These are phyloP conservation scores for Atta colombica DNA, from an alignment of 1,140 invertebrate species.

Conservation along the genomic window DNA sequence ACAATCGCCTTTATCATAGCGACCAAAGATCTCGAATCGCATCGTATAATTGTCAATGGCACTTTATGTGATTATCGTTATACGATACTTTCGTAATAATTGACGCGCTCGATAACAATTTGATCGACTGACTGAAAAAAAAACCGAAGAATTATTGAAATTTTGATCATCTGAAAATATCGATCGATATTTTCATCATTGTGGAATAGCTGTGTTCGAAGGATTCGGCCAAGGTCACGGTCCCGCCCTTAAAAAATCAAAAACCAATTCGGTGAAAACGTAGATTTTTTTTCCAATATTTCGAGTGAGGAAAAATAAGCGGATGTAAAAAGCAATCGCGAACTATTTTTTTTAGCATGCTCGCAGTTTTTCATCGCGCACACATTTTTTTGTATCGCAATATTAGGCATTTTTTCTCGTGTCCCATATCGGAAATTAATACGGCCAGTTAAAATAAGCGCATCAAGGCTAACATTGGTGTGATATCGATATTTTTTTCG, in stretches of 20 bases:
- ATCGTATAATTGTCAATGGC: not conserved
- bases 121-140: too few species aligned
- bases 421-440: slow-evolving; percentile 42
- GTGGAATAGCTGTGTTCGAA: not conserved
- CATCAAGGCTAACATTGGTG: not conserved
- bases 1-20: not conserved
- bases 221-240: not conserved
- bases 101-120: not conserved
- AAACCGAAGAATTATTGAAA: not conserved
- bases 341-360: not conserved
- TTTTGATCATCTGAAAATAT: not conserved
- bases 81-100: not conserved
- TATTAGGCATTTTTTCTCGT: slow-evolving; percentile 15
- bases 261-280: not conserved
- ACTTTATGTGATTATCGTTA: not conserved
- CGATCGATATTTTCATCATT: not conserved
- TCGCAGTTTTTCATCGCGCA: not conserved
- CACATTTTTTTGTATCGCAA: not conserved
- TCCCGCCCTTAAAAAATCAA: slow-evolving; percentile 15
- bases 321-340: slow-evolving; percentile 1
- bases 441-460: slow-evolving; percentile 24
- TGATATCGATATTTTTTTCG: slow-evolving; percentile 31
- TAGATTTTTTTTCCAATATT: not conserved
- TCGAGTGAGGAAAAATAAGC: not conserved
- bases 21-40: not conserved